Conservation (phyloP, 2,113 vertebrate genomes). For the Pollimyrus isidori region DNA sequence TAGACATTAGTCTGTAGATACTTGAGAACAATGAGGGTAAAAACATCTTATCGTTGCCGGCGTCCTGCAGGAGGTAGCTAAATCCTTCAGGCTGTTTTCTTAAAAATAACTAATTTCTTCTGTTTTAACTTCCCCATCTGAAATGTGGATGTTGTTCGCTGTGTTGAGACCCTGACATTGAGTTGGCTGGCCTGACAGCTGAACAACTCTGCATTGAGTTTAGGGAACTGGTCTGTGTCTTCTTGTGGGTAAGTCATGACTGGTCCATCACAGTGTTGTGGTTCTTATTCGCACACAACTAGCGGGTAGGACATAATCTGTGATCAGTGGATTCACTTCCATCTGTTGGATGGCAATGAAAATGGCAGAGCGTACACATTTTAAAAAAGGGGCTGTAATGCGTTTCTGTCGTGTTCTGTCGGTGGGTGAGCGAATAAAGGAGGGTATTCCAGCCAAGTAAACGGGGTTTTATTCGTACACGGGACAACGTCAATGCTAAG, state of each 20-base stretch:
- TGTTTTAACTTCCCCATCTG: not conserved
- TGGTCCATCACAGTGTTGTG: not conserved
- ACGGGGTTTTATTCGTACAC: no score
- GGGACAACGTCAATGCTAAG: no score
- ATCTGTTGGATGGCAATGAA: not conserved
- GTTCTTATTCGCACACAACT: not conserved
- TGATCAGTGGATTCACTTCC: not conserved
- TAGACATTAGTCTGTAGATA: not conserved
- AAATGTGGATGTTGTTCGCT: not conserved
- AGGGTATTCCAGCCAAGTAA: no score
- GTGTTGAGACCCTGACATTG: not conserved
- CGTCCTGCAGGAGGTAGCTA: conserved; percentile 19
- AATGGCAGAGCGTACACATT: not conserved
- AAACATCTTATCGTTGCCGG: conserved; percentile 6
- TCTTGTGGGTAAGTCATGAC: not conserved
- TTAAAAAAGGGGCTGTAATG: not conserved
- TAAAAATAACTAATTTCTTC: not conserved
- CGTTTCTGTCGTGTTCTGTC: not conserved
- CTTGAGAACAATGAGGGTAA: not conserved
- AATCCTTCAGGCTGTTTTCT: not conserved
- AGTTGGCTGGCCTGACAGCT: not conserved
- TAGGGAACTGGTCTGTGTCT: not conserved
- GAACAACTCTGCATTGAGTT: not conserved
- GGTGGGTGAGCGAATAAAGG: no score
- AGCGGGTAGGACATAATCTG: not conserved